phyloP scores from a whole-genome alignment of 2,888 invertebrate species.

The Drosophila pegasa region DNA sequence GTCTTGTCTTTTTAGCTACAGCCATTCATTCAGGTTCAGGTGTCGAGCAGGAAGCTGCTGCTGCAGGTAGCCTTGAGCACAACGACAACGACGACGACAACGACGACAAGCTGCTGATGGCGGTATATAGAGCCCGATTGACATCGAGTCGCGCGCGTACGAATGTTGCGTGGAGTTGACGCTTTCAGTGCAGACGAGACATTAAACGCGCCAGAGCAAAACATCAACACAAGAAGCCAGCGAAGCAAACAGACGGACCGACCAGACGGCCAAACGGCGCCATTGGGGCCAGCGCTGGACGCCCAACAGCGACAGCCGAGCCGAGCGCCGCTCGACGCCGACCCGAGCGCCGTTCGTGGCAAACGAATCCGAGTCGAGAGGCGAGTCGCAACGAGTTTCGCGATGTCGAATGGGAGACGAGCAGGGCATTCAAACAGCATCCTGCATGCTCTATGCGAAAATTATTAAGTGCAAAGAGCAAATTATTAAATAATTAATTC shows the following conservation, averaged over 20 bases:
- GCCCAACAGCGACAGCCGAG: slow-evolving; percentile 26
- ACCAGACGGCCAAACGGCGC: slow-evolving; percentile 35
- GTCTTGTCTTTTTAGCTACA: slow-evolving; percentile 11
- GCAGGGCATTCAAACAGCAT: neutral
- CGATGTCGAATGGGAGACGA: slow-evolving; percentile 34
- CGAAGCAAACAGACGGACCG: slow-evolving; percentile 29
- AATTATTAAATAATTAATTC: neutral
- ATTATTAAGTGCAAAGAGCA: no score
- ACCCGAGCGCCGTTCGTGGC: slow-evolving; percentile 35
- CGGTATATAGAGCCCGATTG: slow-evolving; percentile 39
- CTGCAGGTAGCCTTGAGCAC: slow-evolving; percentile 57
- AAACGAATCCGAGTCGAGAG: slow-evolving; percentile 48
- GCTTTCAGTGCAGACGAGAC: slow-evolving; percentile 76
- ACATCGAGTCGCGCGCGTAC: slow-evolving; percentile 54
- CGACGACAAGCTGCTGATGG: slow-evolving; percentile 14
- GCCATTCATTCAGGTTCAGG: slow-evolving; percentile 9
- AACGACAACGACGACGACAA: slow-evolving; percentile 16
- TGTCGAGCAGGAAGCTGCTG: slow-evolving; percentile 43
- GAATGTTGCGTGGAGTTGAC: slow-evolving; percentile 71
- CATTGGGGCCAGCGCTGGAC: slow-evolving; percentile 32
- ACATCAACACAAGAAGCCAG: slow-evolving; percentile 73
- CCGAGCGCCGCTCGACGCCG: slow-evolving; percentile 8
- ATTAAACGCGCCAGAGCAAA: slow-evolving; percentile 76
- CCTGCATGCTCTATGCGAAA: slow-evolving; percentile 23
- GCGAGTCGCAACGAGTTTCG: slow-evolving; percentile 51